Evolutionary conservation across 2,113 vertebrate species (phyloP), one percentile per base, ranked within the genome.

Genomic region (Rhinichthys klamathensis): DNA sequence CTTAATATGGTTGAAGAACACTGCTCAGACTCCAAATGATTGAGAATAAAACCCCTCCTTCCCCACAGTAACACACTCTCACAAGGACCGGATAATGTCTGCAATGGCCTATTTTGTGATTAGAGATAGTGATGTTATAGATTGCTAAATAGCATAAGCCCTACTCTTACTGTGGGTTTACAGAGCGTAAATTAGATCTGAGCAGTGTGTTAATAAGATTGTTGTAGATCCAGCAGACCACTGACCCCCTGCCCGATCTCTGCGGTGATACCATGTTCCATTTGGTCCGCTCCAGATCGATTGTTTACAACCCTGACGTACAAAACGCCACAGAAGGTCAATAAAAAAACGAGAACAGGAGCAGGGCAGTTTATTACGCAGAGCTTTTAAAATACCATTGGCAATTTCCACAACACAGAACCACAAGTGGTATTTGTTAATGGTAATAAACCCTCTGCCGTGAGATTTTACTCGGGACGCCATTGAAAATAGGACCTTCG

Each of bases 281-380:
- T 90, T 91, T 87, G 86, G 83, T 87, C 77, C 58, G 8, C 88
- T 61, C 35, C 49, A 60, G 85, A 93, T 93, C 90, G 85, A 93
- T 91, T 89, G 80, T 74, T 89, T 88, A 87, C 80, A 78, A 79
- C 41, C 79, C 67, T 54, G 49, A 75, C 89, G 86, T 85, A 80
- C 72, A 79, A 73, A 88, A 25, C 74, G 38, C 61, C 12, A 32
- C 56, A 46, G 85, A 89, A 89, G 90, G 89, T 91, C 90, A 85
- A 82, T 74, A 80, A 83, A 89, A n/a, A 1, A 15, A 74, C 7
- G 65, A 78, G 61, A 60, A 85, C 46, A 13, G 38, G 61, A 89
- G 84, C 80, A 21, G 32, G 15, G 25, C 18, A 67, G 61, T 80
- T 90, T 92, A 90, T 90, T 88, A 90, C 35, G 61, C 72, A 86